These are phyloP conservation scores for Maconellicoccus hirsutus DNA, from an alignment of 1,140 invertebrate species.

Conservation along the genomic window DNA sequence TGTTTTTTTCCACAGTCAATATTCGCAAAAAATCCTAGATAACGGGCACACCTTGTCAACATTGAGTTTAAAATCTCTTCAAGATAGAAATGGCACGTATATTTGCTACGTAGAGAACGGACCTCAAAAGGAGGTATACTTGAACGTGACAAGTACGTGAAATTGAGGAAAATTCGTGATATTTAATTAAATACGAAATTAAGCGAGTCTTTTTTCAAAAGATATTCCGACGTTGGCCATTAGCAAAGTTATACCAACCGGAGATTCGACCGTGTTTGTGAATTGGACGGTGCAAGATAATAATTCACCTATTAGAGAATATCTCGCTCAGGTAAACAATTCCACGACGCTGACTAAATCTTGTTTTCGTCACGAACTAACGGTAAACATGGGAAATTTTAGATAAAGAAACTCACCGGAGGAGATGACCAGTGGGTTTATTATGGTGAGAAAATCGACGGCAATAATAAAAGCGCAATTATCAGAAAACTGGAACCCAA, in stretches of 20 bases:
- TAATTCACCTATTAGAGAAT: slow-evolving; percentile 54
- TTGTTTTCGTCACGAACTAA: too few species aligned
- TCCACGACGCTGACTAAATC: too few species aligned
- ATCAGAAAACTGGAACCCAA: slow-evolving; percentile 45
- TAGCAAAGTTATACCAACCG: slow-evolving; percentile 61
- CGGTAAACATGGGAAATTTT: neutral
- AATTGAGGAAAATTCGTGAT: neutral
- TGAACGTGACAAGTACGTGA: neutral
- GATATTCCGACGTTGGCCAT: slow-evolving; percentile 58
- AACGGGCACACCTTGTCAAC: neutral
- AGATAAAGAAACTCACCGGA: slow-evolving; percentile 40
- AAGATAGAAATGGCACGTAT: neutral
- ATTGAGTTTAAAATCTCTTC: neutral
- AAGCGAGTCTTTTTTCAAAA: slow-evolving; percentile 43
- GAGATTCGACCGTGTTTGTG: slow-evolving; percentile 56
- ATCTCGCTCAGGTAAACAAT: slow-evolving; percentile 47
- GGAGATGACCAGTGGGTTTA: slow-evolving; percentile 38
- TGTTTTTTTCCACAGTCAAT: neutral
- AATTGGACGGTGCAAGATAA: slow-evolving; percentile 72
- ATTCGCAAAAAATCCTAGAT: neutral
- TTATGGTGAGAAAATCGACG: slow-evolving; percentile 38
- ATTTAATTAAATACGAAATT: neutral
- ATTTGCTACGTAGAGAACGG: neutral
- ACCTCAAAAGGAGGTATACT: neutral
- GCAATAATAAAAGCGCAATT: slow-evolving; percentile 48